Evolutionary conservation across 2,113 vertebrate genomes (phyloP), one percentile per base, ranked within the genome.

Genomic region (Pseudorhombus dupliciocellatus): DNA sequence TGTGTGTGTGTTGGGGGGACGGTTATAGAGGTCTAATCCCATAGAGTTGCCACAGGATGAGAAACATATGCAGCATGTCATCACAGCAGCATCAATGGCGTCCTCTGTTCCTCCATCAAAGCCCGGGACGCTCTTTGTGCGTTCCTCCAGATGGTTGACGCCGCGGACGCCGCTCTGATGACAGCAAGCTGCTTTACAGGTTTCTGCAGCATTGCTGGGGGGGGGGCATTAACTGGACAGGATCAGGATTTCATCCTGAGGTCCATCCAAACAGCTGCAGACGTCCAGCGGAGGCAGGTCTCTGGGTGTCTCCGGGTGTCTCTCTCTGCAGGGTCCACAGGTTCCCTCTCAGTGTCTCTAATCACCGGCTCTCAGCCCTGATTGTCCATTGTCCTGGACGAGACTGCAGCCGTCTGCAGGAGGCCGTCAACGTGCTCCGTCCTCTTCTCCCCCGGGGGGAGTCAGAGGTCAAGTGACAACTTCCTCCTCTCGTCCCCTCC

Each of bases 11-110:
- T 62, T 50, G 68, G 59, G 64, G 77, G 75, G 69, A 56, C 4
- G 66, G 62, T 21, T 74, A 54, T 60, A 37, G 50, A 70, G 67
- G 68, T 67, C 83, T 92, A 89, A 93, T 92, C 89, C 85, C 63
- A 54, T 73, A 74, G 74, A 82, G 70, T 73, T 78, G 73, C 76
- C 66, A 44, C 22, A 52, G 63, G 71, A 84, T 85, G 66, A 76
- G 84, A 66, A 88, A 84, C 90, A 89, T 90, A 89, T 87, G 90
- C 84, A 44, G 75, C 75, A 68, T 84, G 87, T 90, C 90, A 86
- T 87, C 66, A 83, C 55, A 10, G 66, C 77, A n/a, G 64, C 83
- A 79, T 90, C 75, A 88, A 89, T 91, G 81, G 80, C 24, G 78
- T 86, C 74, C 71, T 83, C 79, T 84, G 87, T 92, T 79, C 77